Conservation (phyloP, 2,797 vertebrate genomes). For the Spinibarbus caldwelli region DNA sequence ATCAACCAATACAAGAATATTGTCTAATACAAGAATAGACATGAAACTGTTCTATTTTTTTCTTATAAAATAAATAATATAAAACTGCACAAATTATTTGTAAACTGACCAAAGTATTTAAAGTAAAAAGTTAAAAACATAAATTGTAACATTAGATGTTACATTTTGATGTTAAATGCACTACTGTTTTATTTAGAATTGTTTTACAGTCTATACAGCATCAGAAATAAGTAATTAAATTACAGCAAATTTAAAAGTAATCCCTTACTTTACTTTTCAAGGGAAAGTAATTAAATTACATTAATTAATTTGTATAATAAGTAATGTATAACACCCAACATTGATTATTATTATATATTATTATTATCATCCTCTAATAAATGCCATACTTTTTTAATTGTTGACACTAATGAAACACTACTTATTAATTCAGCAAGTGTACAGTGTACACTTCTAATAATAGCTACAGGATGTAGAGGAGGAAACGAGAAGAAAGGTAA, state of each 20-base stretch:
- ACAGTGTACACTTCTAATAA: conserved; percentile 62
- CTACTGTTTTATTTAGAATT: background rate
- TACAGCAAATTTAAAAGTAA: background rate
- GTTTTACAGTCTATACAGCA: background rate
- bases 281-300: background rate
- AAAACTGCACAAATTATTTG: background rate
- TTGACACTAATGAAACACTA: background rate
- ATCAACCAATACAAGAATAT: background rate
- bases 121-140: background rate
- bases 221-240: background rate
- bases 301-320: background rate
- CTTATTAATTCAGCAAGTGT: background rate
- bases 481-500: conserved; percentile 65
- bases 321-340: background rate
- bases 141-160: background rate
- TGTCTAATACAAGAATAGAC: background rate
- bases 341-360: background rate
- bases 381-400: background rate
- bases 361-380: background rate
- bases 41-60: background rate
- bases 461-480: conserved; percentile 59
- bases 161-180: background rate
- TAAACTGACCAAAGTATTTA: background rate
- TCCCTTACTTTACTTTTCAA: background rate
- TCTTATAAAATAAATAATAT: background rate